Evolutionary conservation across 2,888 invertebrate species (phyloP), one percentile per base, ranked within the genome.

Genomic region (Sinotaia quadrata): DNA sequence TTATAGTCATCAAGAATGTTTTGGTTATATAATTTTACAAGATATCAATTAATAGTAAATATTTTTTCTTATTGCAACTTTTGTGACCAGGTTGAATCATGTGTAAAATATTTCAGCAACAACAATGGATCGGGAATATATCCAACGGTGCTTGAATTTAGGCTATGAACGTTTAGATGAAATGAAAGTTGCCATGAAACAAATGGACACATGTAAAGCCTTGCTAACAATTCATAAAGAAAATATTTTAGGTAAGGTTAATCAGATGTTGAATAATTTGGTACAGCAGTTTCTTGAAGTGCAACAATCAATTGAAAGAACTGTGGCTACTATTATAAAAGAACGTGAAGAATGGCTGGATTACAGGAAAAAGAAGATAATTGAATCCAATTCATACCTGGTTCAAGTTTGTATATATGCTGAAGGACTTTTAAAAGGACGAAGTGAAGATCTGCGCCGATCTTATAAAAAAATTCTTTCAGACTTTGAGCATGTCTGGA

Each of bases 331-430:
- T 12, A 56, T 63, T 12, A 69, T 72, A 21, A 49, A 57, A 2
- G 41, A 56, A 21, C 69, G 62, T 4, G 44, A 47, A n/a, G 34
- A 51, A 27, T 36, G 34, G 4, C 51, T 69, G 44, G 69, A 69
- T 31, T 51, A 49, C 31, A 37, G 62, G 37, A 52, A 57, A 31
- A 34, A 63, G 18, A 60, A 51, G n/a, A 49, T 72, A n/a, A 54
- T 60, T 41, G 52, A 66, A 4, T 60, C 58, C 24, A 59, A 68
- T 44, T 60, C 61, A 24, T 54, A 29, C 37, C 33, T 72, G 31
- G 66, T 68, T 21, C 54, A 72, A 54, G 56, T 68, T 7, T 72
- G 72, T 52, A 57, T 68, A 8, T 66, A 72, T 29, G 65, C 68
- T 24, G 72, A 72, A 24, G 60, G 60, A 10, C 60, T 66, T 12